These are phyloP conservation scores for Nezara viridula DNA, from an alignment of 2,888 invertebrate species.

Conservation along the genomic window DNA sequence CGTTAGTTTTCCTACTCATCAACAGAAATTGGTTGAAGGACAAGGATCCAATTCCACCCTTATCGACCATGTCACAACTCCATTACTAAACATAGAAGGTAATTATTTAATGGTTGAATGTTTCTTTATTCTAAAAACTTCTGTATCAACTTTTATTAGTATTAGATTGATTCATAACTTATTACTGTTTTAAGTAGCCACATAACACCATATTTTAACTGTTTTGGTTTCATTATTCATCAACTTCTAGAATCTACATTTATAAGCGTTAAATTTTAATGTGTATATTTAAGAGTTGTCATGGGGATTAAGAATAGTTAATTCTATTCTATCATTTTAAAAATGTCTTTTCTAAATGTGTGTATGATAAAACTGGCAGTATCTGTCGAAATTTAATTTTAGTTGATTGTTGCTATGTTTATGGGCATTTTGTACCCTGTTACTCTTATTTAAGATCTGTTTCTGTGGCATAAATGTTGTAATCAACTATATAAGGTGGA, in stretches of 20 bases:
- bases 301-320: too few species aligned
- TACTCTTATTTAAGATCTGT: background rate
- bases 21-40: slow-evolving; percentile 10
- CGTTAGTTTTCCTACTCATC: background rate
- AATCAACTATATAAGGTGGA: background rate
- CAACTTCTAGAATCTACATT: background rate
- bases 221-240: too few species aligned
- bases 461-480: background rate
- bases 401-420: too few species aligned
- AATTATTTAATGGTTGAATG: background rate
- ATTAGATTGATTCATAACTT: background rate
- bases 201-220: background rate
- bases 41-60: background rate
- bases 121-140: background rate
- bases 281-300: background rate
- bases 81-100: slow-evolving; percentile 1
- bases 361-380: background rate
- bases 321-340: background rate
- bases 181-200: background rate
- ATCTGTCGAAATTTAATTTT: background rate
- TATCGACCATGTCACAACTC: slow-evolving; percentile 17
- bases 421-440: background rate
- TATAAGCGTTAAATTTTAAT: background rate
- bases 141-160: background rate
- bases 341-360: background rate